These are phyloP conservation scores for Rugalucina vietnamica DNA, from an alignment of 2,888 invertebrate genomes.

Conservation along the genomic window DNA sequence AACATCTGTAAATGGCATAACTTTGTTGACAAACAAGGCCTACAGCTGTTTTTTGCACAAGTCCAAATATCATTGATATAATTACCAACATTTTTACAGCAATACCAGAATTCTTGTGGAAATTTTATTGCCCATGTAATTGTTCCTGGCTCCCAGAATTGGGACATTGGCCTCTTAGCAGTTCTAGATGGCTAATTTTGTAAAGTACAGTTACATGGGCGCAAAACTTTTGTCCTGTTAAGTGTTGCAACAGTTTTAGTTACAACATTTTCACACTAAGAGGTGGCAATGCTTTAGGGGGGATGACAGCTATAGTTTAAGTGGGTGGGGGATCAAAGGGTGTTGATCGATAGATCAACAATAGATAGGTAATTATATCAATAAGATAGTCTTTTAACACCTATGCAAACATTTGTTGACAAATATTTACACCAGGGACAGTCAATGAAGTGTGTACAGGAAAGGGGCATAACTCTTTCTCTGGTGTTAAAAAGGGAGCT, in stretches of 20 bases:
- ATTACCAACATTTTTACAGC: neutral
- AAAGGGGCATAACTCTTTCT: constrained; percentile 2
- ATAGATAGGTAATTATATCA: neutral
- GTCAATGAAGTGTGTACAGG: constrained; percentile 1
- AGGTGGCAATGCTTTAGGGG: neutral
- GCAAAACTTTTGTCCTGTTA: too few species aligned
- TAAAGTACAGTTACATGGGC: neutral
- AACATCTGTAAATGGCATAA: constrained; percentile 2
- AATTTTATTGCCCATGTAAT: neutral
- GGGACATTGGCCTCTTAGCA: neutral
- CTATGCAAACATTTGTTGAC: neutral
- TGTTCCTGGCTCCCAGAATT: neutral
- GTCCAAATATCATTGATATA: neutral
- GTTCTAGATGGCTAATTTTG: neutral
- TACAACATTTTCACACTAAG: too few species aligned
- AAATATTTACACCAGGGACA: constrained; percentile 10
- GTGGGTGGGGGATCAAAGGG: neutral
- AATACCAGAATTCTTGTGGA: neutral
- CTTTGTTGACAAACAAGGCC: constrained; percentile 4
- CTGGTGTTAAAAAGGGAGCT: neutral
- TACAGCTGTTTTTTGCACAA: neutral
- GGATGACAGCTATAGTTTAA: neutral
- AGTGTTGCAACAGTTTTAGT: too few species aligned
- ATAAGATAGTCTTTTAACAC: neutral
- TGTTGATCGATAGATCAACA: neutral